Percentiles rank a stretch among this genome's conserved stretches.
Evolutionary conservation across 2,888 invertebrate species (phyloP).

Genomic region (Himalopsyche tibetana): DNA sequence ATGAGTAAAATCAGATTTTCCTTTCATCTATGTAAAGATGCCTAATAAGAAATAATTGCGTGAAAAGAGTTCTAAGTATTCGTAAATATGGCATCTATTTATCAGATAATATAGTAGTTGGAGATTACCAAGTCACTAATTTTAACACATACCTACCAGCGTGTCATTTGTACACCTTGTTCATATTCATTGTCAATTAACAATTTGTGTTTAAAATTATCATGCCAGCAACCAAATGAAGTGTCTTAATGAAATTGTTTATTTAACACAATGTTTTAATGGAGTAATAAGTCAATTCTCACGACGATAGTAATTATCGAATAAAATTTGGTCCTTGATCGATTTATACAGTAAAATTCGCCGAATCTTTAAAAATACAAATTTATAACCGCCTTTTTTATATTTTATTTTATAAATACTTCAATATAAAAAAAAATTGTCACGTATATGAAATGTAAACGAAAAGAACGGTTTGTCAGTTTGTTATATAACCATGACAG

Average conservation of each 20-base stretch:
- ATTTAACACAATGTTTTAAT: slow-evolving; percentile 43
- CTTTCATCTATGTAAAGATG: slow-evolving; percentile 24
- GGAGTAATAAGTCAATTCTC: slow-evolving; percentile 2
- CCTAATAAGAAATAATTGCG: slow-evolving; percentile 35
- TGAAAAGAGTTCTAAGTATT: slow-evolving; percentile 39
- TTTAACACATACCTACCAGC: slow-evolving; percentile 62
- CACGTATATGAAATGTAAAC: no score
- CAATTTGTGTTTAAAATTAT: slow-evolving; percentile 64
- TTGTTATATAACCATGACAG: no score
- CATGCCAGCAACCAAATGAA: slow-evolving; percentile 37
- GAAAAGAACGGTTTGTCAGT: no score
- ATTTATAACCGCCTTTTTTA: no score
- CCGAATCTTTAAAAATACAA: no score
- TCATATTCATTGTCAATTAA: slow-evolving; percentile 65
- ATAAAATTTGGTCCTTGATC: not conserved
- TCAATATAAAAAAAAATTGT: no score
- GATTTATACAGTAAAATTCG: not conserved
- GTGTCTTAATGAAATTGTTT: slow-evolving; percentile 33
- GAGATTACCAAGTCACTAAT: slow-evolving; percentile 63
- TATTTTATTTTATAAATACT: no score
- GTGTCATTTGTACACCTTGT: slow-evolving; percentile 50
- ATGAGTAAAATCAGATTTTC: not conserved
- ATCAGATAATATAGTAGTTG: slow-evolving; percentile 36
- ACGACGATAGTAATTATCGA: not conserved
- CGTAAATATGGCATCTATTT: slow-evolving; percentile 34